Evolutionary conservation across 2,113 vertebrate genomes (phyloP).

Genomic region (Oreochromis tanganicae): DNA sequence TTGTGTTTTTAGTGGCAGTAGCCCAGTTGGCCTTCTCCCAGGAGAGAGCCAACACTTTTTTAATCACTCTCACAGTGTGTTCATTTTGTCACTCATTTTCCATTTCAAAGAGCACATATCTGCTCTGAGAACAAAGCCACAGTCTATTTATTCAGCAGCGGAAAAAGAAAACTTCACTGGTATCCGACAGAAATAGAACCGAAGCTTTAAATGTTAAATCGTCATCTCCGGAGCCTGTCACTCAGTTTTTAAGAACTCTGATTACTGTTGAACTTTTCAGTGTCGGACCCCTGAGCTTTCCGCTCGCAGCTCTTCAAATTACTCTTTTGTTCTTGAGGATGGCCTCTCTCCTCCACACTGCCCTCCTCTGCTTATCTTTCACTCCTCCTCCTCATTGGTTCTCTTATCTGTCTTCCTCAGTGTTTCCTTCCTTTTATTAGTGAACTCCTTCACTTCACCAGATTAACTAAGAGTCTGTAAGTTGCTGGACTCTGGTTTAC

Average conservation of each 20-base stretch:
- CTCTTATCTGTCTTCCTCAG: constrained; percentile 13
- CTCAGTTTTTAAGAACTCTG: not conserved
- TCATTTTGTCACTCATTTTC: not conserved
- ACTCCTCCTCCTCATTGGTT: not conserved
- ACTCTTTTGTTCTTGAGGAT: constrained; percentile 38
- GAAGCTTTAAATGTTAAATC: not conserved
- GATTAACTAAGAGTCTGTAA: not conserved
- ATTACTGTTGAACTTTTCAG: constrained; percentile 17
- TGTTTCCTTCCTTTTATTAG: not conserved
- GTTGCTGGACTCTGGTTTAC: not conserved
- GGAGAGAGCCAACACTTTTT: not conserved
- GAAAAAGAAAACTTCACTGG: not conserved
- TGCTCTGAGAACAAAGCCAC: not conserved
- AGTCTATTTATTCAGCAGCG: not conserved
- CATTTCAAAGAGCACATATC: constrained; percentile 8
- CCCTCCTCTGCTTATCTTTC: constrained; percentile 17
- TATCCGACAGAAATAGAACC: not conserved
- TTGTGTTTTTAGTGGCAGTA: not conserved
- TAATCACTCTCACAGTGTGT: not conserved
- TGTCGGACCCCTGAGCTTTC: constrained; percentile 18
- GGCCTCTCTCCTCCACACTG: constrained; percentile 9
- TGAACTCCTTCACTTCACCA: not conserved
- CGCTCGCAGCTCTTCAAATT: not conserved
- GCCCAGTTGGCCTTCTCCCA: not conserved
- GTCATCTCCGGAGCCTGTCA: constrained; percentile 19